A percentile compares a stretch with the other conserved stretches of the same genome.
These are phyloP conservation scores for Chaetophractus vellerosus DNA, from an alignment of 2,797 vertebrate species.

Conservation along the genomic window DNA sequence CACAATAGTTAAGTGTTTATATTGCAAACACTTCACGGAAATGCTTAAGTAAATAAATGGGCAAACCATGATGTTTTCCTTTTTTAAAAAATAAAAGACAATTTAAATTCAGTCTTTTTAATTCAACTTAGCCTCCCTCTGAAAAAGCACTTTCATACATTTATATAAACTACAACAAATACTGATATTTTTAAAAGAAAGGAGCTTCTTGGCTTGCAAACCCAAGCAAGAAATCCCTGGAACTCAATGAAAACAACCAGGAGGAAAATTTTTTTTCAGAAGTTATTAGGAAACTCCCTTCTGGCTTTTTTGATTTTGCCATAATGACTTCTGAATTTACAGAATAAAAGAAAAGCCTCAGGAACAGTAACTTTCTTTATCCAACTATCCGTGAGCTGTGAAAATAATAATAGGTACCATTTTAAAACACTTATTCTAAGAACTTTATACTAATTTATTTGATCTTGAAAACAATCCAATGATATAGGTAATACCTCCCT, in stretches of 20 bases:
- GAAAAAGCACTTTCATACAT: background rate
- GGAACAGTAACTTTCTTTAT: slow-evolving; percentile 57
- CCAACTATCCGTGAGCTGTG: background rate
- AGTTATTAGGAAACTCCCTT: slow-evolving; percentile 58
- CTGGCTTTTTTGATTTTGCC: background rate
- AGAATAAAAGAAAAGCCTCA: slow-evolving; percentile 42
- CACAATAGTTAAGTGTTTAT: slow-evolving; percentile 79
- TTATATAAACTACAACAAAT: too few species aligned
- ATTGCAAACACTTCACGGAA: slow-evolving; percentile 80
- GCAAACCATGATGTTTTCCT: slow-evolving; percentile 72
- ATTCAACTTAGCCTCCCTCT: slow-evolving; percentile 53
- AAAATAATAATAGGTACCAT: slow-evolving; percentile 61
- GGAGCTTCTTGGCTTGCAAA: too few species aligned
- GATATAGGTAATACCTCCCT: background rate
- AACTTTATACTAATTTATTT: slow-evolving; percentile 46
- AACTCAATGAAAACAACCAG: slow-evolving; percentile 55
- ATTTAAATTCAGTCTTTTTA: slow-evolving; percentile 65
- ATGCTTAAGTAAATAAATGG: slow-evolving; percentile 81
- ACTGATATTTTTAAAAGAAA: too few species aligned
- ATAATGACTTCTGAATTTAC: slow-evolving; percentile 63
- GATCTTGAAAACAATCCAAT: background rate
- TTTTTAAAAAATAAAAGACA: slow-evolving; percentile 68
- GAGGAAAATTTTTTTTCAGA: slow-evolving; percentile 45
- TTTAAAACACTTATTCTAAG: slow-evolving; percentile 51
- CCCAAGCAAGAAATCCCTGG: too few species aligned